A percentile compares a stretch with the other conserved stretches of the same genome.
phyloP scores from a whole-genome alignment of 2,888 invertebrate genomes.

The Cremastobaeus sp. region DNA sequence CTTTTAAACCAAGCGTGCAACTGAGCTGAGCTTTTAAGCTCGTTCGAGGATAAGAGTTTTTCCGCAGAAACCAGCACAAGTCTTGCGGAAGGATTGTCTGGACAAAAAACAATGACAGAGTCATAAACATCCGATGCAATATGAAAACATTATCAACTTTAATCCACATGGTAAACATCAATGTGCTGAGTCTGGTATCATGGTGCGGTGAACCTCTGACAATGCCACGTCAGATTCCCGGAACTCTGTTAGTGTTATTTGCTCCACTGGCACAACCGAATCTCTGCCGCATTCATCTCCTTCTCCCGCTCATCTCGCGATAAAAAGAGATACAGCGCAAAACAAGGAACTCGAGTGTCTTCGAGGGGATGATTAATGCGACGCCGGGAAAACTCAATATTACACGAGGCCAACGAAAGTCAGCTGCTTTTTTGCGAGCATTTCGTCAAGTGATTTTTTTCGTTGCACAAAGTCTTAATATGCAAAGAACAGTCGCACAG shows the following conservation, averaged over 20 bases:
- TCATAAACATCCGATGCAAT: slow-evolving; percentile 68
- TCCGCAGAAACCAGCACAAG: slow-evolving; percentile 54
- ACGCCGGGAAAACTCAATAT: slow-evolving; percentile 56
- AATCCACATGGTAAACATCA: slow-evolving; percentile 76
- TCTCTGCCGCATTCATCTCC: slow-evolving; percentile 38
- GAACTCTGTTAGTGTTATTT: slow-evolving; percentile 67
- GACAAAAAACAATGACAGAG: slow-evolving; percentile 59
- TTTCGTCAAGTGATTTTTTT: slow-evolving; percentile 29
- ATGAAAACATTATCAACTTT: slow-evolving; percentile 77
- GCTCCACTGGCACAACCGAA: slow-evolving; percentile 57
- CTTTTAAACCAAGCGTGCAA: slow-evolving; percentile 61
- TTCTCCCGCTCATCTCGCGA: slow-evolving; percentile 41
- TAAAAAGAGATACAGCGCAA: slow-evolving; percentile 59
- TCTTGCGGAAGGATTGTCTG: slow-evolving; percentile 56
- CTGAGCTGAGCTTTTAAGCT: slow-evolving; percentile 70
- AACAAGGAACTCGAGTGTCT: slow-evolving; percentile 62
- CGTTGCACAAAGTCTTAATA: slow-evolving; percentile 29
- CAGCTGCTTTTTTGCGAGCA: slow-evolving; percentile 41
- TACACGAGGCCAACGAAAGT: slow-evolving; percentile 57
- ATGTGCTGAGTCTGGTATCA: slow-evolving; percentile 76
- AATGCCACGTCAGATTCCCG: slow-evolving; percentile 76
- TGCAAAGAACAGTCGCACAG: slow-evolving; percentile 27
- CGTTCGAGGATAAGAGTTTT: slow-evolving; percentile 64
- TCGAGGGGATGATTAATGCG: slow-evolving; percentile 61
- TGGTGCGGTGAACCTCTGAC: slow-evolving; percentile 64